Base-by-base conservation (phyloP, 37 sponge, comb jelly and placozoan genomes). In the Diacarnus erythraeanus region DNA sequence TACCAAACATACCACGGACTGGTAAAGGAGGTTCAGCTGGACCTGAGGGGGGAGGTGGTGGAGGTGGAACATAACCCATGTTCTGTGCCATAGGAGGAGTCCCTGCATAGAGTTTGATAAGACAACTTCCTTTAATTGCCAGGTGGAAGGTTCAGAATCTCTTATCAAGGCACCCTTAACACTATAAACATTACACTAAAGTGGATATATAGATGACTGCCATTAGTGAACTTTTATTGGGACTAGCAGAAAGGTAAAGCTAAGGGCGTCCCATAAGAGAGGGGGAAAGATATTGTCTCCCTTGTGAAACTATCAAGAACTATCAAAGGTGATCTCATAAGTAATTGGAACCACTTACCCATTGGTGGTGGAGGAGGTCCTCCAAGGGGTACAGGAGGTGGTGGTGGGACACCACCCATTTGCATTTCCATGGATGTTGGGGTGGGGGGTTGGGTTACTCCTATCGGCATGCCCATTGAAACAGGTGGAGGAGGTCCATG, bases 31-130 rank as follows among this genome's bases (percentile, higher is more conserved):
- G 22, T 41, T 26, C 72, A 42, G 51, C 51, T 12, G 25, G 25
- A 15, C 27, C 21, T 41, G 42, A 5, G 27, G 74, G 57, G 12
- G 77, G 77, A 42, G 84, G 40, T 22, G 76, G 83, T 22, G 77
- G 84, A 3, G 77, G 84, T 30, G 84, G 84, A 36, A 64, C 77
- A 51, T 79, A 34, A 29, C 29, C 51, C 41, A 74, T 47, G 51
- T 12, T 12, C 12, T 6, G 10, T 47, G 51, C 51, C 12, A 47
- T 47, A n/a, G n/a, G n/a, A n/a, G n/a, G n/a, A n/a, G n/a, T n/a
- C n/a, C n/a, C n/a, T n/a, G n/a, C n/a, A n/a, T n/a, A n/a, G n/a
- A n/a, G n/a, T n/a, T n/a, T n/a, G n/a, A n/a, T n/a, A n/a, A n/a
- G n/a, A n/a, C n/a, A n/a, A n/a, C n/a, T n/a, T n/a, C n/a, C n/a